Evolutionary conservation across 1,140 invertebrate genomes (phyloP), one percentile per base, ranked within the genome.

Genomic region (Pseudomyrmex concolor): DNA sequence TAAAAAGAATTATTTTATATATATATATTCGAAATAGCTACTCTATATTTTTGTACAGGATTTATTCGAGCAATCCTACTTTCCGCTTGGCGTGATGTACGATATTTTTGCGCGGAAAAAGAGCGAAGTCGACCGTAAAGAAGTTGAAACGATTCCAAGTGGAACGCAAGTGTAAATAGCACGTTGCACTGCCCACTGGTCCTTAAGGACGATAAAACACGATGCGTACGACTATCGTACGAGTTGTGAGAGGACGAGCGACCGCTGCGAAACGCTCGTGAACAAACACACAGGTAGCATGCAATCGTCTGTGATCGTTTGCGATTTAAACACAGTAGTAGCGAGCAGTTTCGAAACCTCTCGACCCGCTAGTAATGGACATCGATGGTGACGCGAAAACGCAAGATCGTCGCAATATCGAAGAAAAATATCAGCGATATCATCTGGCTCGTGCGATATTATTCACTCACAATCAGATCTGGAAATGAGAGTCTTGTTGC

Each of bases 381-480:
- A 74, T 57, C 70, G 22, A 73, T 17, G 34, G 13, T 73, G 57
- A 73, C 22, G 13, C 68, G 17, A 43, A 71, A 34, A 22, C n/a
- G 45, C 25, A 34, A 62, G 51, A 60, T 5, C 25, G 34, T 71
- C 54, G 55, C 73, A 81, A 84, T 85, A 80, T 85, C 54, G 59
- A 85, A 85, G 73, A 84, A 76, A 88, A 89, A 88, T 86, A 88
- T 71, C 43, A 17, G 15, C 50, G 19, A 10, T 15, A 15, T n/a
- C 34, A 34, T 34, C 34, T 34, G 34, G 34, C 34, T 34, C 34
- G 66, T 59, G 34, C 54, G 43, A 78, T 70, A 70, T 70, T 78
- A 57, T 43, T 48, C 64, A 48, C 67, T 34, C 2, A 8, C 72
- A 84, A 34, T 34, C 34, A 34, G 34, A 34, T 86, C 78, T 63